phyloP scores from a whole-genome alignment of 2,797 vertebrate species.

The Sebastes diploproa region DNA sequence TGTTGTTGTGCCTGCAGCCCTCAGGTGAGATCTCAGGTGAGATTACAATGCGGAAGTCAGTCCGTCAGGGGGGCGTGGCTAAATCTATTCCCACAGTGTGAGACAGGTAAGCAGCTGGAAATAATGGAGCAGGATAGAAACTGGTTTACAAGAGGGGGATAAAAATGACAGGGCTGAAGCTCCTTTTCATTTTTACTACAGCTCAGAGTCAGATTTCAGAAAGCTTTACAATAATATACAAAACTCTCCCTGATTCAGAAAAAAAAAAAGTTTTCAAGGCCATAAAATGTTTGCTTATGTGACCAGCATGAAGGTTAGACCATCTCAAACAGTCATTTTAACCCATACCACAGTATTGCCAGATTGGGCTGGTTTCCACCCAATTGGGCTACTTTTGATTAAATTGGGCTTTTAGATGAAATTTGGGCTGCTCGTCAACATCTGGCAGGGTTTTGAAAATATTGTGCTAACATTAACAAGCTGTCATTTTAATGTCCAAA shows the following conservation, averaged over 20 bases:
- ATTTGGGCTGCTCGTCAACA: too few species aligned
- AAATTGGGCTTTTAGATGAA: too few species aligned
- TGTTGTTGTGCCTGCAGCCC: not conserved
- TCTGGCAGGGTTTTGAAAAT: too few species aligned
- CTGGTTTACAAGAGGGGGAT: too few species aligned
- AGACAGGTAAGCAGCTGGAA: not conserved
- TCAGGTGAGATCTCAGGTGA: not conserved
- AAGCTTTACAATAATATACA: not conserved
- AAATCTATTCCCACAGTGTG: not conserved
- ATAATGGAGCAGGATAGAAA: not conserved
- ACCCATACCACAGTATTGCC: not conserved
- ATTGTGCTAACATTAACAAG: too few species aligned
- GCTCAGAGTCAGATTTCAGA: not conserved
- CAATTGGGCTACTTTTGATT: too few species aligned
- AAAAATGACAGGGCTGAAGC: not conserved
- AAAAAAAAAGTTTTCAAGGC: not conserved
- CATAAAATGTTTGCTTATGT: not conserved
- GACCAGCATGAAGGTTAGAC: not conserved
- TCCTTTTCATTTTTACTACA: not conserved
- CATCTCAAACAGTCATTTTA: not conserved
- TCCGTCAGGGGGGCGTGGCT: constrained; percentile 19
- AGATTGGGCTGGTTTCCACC: too few species aligned
- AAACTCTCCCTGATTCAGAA: not conserved
- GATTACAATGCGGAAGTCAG: constrained; percentile 16
- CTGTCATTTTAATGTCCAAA: too few species aligned